These are phyloP conservation scores for Mnemiopsis leidyi DNA, from an alignment of 37 sponge, comb jelly and placozoan species.

Conservation along the genomic window DNA sequence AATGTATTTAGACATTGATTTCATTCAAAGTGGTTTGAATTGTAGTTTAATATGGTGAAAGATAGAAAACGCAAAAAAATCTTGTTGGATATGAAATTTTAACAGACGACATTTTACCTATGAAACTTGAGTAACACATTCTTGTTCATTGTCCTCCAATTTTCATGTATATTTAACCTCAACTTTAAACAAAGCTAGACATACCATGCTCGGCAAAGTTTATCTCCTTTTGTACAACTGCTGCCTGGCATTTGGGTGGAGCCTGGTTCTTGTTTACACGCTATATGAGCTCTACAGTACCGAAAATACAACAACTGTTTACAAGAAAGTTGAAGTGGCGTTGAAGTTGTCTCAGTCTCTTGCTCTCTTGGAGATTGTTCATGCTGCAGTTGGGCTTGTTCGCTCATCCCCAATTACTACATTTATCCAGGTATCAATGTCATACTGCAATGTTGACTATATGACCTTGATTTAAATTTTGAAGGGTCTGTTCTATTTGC, in stretches of 20 bases:
- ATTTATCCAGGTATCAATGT: constrained; percentile 5
- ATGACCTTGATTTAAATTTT: not conserved
- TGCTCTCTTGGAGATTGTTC: constrained; percentile 46
- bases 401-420: constrained; percentile 50
- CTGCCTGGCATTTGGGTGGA: constrained; percentile 56
- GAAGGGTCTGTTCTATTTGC: too few species aligned
- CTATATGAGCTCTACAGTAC: not conserved
- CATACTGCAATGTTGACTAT: too few species aligned
- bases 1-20: too few species aligned
- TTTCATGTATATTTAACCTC: too few species aligned
- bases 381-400: constrained; percentile 30
- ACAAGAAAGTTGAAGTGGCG: not conserved
- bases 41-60: too few species aligned
- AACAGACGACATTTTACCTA: too few species aligned
- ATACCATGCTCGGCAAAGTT: constrained; percentile 17
- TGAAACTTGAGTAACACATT: too few species aligned
- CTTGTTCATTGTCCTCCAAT: too few species aligned
- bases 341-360: constrained; percentile 47
- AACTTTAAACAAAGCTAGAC: too few species aligned
- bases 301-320: not conserved
- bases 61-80: too few species aligned
- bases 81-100: too few species aligned
- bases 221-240: constrained; percentile 45
- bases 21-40: too few species aligned
- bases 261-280: not conserved